Base-by-base conservation (phyloP, 2,797 vertebrate genomes). In the Rhinogobio ventralis region DNA sequence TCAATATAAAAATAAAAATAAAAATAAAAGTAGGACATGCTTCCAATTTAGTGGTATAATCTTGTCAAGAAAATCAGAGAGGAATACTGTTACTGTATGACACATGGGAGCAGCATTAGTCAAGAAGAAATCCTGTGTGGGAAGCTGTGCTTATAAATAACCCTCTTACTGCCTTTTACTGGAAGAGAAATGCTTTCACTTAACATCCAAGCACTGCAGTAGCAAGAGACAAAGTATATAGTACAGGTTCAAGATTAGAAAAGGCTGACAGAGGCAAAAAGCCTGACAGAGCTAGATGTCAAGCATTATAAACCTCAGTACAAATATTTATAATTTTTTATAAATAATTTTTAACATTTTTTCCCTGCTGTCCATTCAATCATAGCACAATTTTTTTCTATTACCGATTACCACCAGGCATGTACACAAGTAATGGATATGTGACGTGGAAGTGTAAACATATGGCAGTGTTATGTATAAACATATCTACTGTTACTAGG, bases 131-230 rank as follows among this genome's bases (percentile, higher is more conserved):
- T 66, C 46, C 42, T 51, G 72, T 75, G 45, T 53, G 15, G 45
- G 60, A 66, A 42, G 57, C 72, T 14, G 72, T 76, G 60, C 15
- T 74, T 75, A 83, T 75, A 83, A 83, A 83, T 83, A 83, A 53
- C 60, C 60, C 60, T 53, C 46, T 83, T 66, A 75, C 81, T 46
- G 28, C 10, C 73, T 60, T 49, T 77, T 77, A 84, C 83, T 85
- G 83, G 83, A 71, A 85, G 66, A 85, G 66, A 36, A 75, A 28
- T 42, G 60, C 81, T 42, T 83, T 75, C 60, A 67, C 62, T 67
- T 39, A 83, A 83, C 23, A 76, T 67, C 30, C 1, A 36, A 42
- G 57, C 71, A 75, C 30, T 83, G 71, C 72, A 75, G 81, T 14
- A 28, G 30, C 57, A 53, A 64, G 0, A 74, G 30, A n/a, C 55